Base-by-base conservation (phyloP, 2,113 vertebrate genomes). In the Maccullochella peelii region DNA sequence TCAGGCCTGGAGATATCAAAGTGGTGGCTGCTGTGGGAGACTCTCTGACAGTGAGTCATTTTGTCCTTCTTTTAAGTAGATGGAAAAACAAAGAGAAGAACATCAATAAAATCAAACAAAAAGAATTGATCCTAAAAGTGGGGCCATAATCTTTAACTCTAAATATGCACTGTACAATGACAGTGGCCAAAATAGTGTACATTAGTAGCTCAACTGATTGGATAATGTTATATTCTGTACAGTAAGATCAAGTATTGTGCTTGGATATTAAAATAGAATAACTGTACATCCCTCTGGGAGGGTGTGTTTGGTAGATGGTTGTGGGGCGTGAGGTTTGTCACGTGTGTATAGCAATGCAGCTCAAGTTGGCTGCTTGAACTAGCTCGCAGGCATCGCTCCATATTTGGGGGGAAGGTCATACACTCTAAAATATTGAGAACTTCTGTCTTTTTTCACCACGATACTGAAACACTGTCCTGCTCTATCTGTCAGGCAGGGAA, bases 1-100 rank as follows among this genome's bases (percentile, higher is more conserved):
- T 99, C 81, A 96, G 95, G 75, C 97, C 98, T 7, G 97, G 93
- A 73, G 97, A 99, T 63, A 91, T 99, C 65, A 95, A 89, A 73
- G 88, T 98, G 10, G 93, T 99, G 86, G 97, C 96, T 63, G 97
- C 98, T 30, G 85, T 99, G 59, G 98, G 98, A 67, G 98, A 98
- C 89, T 98, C 97, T 85, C 81, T 98, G 77, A 98, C 97, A 4
- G 98, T 98, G 91, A 97, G 94, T 83, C 14, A 33, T 71, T 78
- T 15, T 67, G 0, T 71, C 1, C 14, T 47, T 71, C 0, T 36
- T 23, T 6, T 33, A 11, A 63, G n/a, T 20, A 5, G 38, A 50
- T 38, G 25, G 20, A 25, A 25, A 47, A 42, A 47, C 6, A 44
- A 67, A 27, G 50, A 47, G 4, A 25, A 23, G 10, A 59, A 27